Evolutionary conservation across 2,888 invertebrate genomes (phyloP).

Genomic region (Tetragonisca angustula): DNA sequence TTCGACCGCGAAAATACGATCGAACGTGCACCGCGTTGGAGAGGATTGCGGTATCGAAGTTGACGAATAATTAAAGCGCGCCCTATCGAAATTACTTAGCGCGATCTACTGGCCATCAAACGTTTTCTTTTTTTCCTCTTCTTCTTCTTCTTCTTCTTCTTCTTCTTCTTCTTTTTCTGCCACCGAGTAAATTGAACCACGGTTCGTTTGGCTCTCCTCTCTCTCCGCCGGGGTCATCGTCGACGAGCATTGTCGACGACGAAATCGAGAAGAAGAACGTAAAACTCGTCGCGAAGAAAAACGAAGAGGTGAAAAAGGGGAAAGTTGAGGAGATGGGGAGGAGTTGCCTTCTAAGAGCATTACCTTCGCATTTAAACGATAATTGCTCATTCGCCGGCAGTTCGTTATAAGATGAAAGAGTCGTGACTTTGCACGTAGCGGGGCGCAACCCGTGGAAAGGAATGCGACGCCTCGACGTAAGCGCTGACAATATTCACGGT

Average conservation of each 20-base stretch:
- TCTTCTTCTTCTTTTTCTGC: neutral
- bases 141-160: no score
- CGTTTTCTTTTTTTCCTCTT: neutral
- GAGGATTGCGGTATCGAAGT: constrained; percentile 16
- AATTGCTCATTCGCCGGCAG: constrained; percentile 54
- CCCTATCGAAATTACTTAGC: constrained; percentile 32
- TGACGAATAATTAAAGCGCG: constrained; percentile 34
- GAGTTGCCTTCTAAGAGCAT: constrained; percentile 41
- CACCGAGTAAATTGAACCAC: constrained; percentile 20
- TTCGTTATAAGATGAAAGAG: constrained; percentile 60
- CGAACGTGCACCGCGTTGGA: constrained; percentile 24
- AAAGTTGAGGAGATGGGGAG: neutral
- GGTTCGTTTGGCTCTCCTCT: constrained; percentile 20
- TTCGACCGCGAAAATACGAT: constrained; percentile 35
- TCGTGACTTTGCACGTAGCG: constrained; percentile 50
- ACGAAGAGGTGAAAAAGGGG: neutral
- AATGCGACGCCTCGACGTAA: constrained; percentile 64
- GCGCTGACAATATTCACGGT: constrained; percentile 72
- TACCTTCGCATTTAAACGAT: constrained; percentile 56
- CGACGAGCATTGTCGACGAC: neutral
- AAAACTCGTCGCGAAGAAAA: neutral
- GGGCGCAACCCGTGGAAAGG: constrained; percentile 46
- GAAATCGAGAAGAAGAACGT: constrained; percentile 4
- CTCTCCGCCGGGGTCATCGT: constrained; percentile 1
- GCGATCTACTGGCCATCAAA: neutral